Evolutionary conservation across 2,113 vertebrate genomes (phyloP), one percentile per base, ranked within the genome.

Genomic region (Cyprinodon variegatus): DNA sequence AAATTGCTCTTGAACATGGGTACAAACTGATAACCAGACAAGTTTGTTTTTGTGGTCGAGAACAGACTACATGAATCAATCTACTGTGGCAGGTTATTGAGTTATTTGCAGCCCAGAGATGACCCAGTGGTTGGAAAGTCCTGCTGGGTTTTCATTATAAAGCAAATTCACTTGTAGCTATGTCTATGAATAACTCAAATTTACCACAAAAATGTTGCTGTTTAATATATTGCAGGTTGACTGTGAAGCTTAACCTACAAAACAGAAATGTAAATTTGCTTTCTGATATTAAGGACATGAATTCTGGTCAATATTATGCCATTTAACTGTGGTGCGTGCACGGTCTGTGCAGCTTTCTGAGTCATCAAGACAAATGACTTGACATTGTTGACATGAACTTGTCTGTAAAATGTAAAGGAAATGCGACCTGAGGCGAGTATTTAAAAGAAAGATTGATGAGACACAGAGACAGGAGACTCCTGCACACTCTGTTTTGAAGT

Each of bases 331-430:
- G 4, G 5, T 29, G 11, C 12, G 8, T 50, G 22, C 61, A n/a
- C 62, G 64, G 39, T 4, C 22, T 38, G 76, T 50, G 40, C 64
- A 64, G 39, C 14, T 40, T 65, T 46, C 61, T 72, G 65, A 45
- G 40, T 46, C 0, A 57, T 61, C 63, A 12, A 60, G 65, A 83
- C 65, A 78, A 67, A 75, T 65, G 67, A 60, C 29, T 22, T 29
- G 72, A 68, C 15, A 37, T 78, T 78, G 78, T 81, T 71, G 60
- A 73, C 12, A 20, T 46, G 68, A 60, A 29, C 12, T 5, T 39
- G 0, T 63, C 13, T 61, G 48, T 68, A n/a, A 61, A 76, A 73
- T 53, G 50, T 29, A 71, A 78, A 79, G 65, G 78, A 89, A 87
- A 76, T 77, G 67, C 66, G 68, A 65, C 63, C 38, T 22, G 0